Evolutionary conservation across 2,888 invertebrate genomes (phyloP), one percentile per base, ranked within the genome.

Genomic region (Protonemura montana): DNA sequence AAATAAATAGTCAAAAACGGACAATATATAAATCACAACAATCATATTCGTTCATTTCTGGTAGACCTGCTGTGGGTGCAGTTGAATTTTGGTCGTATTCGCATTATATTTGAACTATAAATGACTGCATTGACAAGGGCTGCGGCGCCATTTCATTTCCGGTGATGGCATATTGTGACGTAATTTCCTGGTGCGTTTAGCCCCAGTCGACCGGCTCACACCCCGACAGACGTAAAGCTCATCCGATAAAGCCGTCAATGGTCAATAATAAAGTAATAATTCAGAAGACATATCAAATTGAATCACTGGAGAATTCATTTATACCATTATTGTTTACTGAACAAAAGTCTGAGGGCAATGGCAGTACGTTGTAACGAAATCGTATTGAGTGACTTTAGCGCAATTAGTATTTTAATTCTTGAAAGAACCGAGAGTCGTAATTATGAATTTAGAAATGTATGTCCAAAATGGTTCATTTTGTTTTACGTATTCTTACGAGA

Each of bases 161-260:
- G 84, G 84, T n/a, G 26, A 59, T 84, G 59, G 84, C 84, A 84
- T 84, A 84, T 84, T 84, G 84, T 42, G 42, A 27, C 21, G 84
- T 59, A 28, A 84, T 84, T 76, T 84, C 84, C 84, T 26, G 27
- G 16, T 2, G 84, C 27, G 42, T 42, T 83, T 41, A 83, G 0
- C 41, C 26, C 26, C 30, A 21, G 59, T 59, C 59, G 59, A 2
- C 16, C 59, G 21, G 59, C 59, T 1, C 35, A 35, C 35, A 35
- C 35, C 35, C 35, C 35, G 5, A 35, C 35, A 35, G 27, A 28
- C 13, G n/a, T 7, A 29, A 21, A 13, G 16, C 42, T 35, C 25
- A 83, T 30, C 7, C n/a, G 30, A 82, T 82, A 82, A 82, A 82
- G 30, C 30, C 82, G 30, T 30, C 30, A 82, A 82, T 28, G 29